Percentiles rank a stretch among this genome's conserved stretches.
Conservation (phyloP, 2,113 vertebrate species). For the Psophia crepitans region DNA sequence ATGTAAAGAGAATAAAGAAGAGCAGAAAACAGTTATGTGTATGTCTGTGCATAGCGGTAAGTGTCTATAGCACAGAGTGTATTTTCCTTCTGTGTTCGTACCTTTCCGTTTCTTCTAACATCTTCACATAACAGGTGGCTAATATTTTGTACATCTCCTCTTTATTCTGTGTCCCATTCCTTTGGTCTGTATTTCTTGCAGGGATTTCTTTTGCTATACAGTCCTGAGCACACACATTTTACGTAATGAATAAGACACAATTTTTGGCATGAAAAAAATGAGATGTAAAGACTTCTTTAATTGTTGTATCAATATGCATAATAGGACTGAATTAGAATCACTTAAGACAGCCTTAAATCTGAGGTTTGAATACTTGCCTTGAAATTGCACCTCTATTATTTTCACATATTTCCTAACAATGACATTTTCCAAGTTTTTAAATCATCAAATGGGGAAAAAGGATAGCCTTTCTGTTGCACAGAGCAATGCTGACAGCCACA, state of each 20-base stretch:
- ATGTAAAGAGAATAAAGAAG: not conserved
- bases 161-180: not conserved
- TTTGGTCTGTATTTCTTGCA: not conserved
- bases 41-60: not conserved
- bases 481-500: not conserved
- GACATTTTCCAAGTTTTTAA: not conserved
- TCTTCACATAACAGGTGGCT: not conserved
- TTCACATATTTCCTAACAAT: not conserved
- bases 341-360: not conserved
- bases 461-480: not conserved
- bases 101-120: not conserved
- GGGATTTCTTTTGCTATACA: not conserved
- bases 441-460: not conserved
- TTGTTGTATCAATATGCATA: not conserved
- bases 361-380: not conserved
- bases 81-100: not conserved
- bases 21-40: not conserved
- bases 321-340: not conserved
- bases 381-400: not conserved
- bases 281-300: not conserved
- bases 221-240: not conserved
- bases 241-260: not conserved
- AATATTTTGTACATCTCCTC: not conserved
- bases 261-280: not conserved
- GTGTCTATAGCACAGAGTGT: not conserved